A percentile compares a stretch with the other conserved stretches of the same genome.
phyloP scores from a whole-genome alignment of 2,888 invertebrate genomes.

The Watsonalla binaria region DNA sequence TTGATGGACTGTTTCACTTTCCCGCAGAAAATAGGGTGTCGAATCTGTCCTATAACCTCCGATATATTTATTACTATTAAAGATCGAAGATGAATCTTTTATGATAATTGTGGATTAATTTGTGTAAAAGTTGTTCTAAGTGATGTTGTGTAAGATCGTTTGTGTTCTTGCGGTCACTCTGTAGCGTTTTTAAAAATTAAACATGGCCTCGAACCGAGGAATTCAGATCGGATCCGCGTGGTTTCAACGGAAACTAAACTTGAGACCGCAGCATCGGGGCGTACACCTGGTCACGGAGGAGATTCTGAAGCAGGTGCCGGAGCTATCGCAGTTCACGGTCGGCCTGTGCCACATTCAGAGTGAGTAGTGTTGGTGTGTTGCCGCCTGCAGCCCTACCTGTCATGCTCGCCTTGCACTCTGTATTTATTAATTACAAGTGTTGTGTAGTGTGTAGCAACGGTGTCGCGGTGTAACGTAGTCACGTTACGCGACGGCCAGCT shows the following conservation, averaged over 20 bases:
- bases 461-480: slow-evolving; percentile 7
- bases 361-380: slow-evolving; percentile 80
- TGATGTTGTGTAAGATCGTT: slow-evolving; percentile 78
- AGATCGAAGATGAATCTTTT: slow-evolving; percentile 81
- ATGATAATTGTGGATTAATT: slow-evolving; percentile 83
- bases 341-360: slow-evolving; percentile 98
- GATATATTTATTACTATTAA: slow-evolving; percentile 74
- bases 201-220: slow-evolving; percentile 93
- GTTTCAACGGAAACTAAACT: slow-evolving; percentile 98
- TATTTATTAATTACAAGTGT: slow-evolving; percentile 25
- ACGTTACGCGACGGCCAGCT: slow-evolving; percentile 37
- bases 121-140: slow-evolving; percentile 75
- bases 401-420: slow-evolving; percentile 47
- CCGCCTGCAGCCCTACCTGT: slow-evolving; percentile 63
- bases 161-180: slow-evolving; percentile 74
- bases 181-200: slow-evolving; percentile 79
- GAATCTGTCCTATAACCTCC: slow-evolving; percentile 78
- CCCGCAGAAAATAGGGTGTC: slow-evolving; percentile 80
- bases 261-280: slow-evolving; percentile 97
- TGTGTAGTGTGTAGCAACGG: slow-evolving; percentile 10
- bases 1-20: slow-evolving; percentile 72
- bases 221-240: slow-evolving; percentile 98
- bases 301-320: slow-evolving; percentile 95
- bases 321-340: slow-evolving; percentile 95
- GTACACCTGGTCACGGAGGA: slow-evolving; percentile 98